Evolutionary conservation across 2,888 invertebrate genomes (phyloP).

Genomic region (Ecdyonurus torrentis): DNA sequence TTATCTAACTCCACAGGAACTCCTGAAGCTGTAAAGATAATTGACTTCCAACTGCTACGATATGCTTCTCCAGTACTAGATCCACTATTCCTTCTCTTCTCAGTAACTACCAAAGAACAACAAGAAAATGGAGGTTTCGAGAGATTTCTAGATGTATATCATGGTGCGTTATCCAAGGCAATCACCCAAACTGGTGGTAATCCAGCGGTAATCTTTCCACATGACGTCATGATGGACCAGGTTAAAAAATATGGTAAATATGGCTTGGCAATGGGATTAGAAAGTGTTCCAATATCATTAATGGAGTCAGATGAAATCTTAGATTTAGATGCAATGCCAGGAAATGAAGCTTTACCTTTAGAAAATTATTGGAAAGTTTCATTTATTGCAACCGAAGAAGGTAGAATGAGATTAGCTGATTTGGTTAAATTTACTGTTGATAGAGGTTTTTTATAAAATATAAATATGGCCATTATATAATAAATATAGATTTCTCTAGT

Average conservation of each 20-base stretch:
- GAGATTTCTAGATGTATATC: constrained; percentile 25
- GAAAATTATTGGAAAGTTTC: constrained; percentile 45
- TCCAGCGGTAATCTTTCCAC: constrained; percentile 36
- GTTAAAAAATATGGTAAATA: constrained; percentile 36
- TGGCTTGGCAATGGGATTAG: constrained; percentile 40
- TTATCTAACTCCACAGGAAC: too few relatives aligned
- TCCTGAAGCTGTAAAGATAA: too few relatives aligned
- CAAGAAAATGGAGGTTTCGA: not conserved
- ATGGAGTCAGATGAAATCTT: constrained; percentile 38
- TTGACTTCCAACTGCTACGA: constrained; percentile 51
- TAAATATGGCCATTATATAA: too few relatives aligned
- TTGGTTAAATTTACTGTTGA: constrained; percentile 47
- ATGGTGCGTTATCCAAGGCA: constrained; percentile 34
- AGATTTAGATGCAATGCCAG: constrained; percentile 32
- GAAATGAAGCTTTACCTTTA: constrained; percentile 25
- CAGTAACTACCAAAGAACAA: not conserved
- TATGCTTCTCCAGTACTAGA: constrained; percentile 13
- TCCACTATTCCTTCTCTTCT: not conserved
- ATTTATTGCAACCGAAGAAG: constrained; percentile 39
- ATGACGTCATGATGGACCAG: constrained; percentile 33
- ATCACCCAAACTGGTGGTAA: constrained; percentile 42
- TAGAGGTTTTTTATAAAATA: constrained; percentile 38
- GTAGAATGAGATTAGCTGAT: constrained; percentile 41
- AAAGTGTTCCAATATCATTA: constrained; percentile 38
- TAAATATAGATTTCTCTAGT: too few relatives aligned